phyloP scores from a whole-genome alignment of 2,113 vertebrate genomes.

The Paralichthys olivaceus region DNA sequence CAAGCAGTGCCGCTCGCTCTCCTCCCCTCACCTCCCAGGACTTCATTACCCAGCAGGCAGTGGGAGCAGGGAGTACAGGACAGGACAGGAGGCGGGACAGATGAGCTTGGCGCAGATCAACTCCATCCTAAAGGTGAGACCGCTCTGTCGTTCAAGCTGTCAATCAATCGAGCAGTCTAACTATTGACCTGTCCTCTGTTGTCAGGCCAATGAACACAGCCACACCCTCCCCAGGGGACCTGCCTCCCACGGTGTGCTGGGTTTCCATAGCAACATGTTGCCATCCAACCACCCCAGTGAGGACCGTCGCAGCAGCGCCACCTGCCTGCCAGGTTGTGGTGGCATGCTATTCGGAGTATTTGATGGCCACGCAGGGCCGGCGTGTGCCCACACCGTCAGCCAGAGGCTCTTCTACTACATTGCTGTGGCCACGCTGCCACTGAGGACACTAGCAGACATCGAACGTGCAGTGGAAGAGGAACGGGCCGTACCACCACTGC shows the following conservation, averaged over 20 bases:
- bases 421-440: slow-evolving; percentile 63
- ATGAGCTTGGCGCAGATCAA: slow-evolving; percentile 63
- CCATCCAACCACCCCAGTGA: slow-evolving; percentile 72
- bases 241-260: slow-evolving; percentile 60
- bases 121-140: slow-evolving; percentile 62
- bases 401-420: slow-evolving; percentile 79
- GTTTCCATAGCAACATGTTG: slow-evolving; percentile 79
- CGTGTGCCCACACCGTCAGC: slow-evolving; percentile 74
- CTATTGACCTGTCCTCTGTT: slow-evolving; percentile 7
- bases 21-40: slow-evolving; percentile 3
- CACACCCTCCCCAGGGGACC: slow-evolving; percentile 57
- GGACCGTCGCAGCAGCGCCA: slow-evolving; percentile 74
- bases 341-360: slow-evolving; percentile 75
- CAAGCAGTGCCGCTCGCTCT: slow-evolving; percentile 6
- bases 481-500: slow-evolving; percentile 58
- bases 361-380: slow-evolving; percentile 69
- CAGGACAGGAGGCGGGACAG: slow-evolving; percentile 16
- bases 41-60: slow-evolving; percentile 46
- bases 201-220: slow-evolving; percentile 72
- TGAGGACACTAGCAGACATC: slow-evolving; percentile 65
- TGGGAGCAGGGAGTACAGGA: slow-evolving; percentile 49
- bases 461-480: slow-evolving; percentile 73
- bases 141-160: background rate
- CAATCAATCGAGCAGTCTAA: background rate
- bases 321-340: slow-evolving; percentile 65